phyloP scores from a whole-genome alignment of 1,140 invertebrate genomes.

The Trialeurodes vaporariorum region DNA sequence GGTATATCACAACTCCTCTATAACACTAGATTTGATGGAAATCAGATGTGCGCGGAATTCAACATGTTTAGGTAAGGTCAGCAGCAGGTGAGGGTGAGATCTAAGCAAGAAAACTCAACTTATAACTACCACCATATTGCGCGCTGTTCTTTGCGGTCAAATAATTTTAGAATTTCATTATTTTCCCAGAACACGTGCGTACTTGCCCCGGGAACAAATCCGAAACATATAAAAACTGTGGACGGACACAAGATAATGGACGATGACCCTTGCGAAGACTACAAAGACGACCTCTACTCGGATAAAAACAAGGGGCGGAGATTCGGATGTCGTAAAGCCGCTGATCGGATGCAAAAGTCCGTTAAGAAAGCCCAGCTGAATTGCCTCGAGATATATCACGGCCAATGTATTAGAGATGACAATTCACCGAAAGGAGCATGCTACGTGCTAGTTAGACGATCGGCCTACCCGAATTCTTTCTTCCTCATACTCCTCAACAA shows the following conservation, averaged over 20 bases:
- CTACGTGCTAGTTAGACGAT: background rate
- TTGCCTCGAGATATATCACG: background rate
- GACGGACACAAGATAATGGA: background rate
- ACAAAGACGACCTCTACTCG: background rate
- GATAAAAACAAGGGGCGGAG: background rate
- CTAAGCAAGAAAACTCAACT: no score
- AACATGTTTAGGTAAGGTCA: no score
- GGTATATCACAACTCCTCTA: no score
- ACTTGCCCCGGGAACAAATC: background rate
- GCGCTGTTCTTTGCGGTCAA: no score
- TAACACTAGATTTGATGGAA: no score
- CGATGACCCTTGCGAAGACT: background rate
- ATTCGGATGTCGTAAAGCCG: background rate
- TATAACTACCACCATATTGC: no score
- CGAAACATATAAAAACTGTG: background rate
- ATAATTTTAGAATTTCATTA: no score
- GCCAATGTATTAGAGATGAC: background rate
- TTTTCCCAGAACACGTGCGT: no score
- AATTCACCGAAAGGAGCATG: background rate
- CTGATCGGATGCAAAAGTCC: background rate
- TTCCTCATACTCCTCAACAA: background rate
- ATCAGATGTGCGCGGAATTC: no score
- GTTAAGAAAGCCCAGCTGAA: background rate
- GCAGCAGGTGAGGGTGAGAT: no score
- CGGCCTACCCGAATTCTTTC: background rate